A percentile compares a stretch with the other conserved stretches of the same genome.
Conservation (phyloP, 2,888 invertebrate genomes). For the Nezara viridula region DNA sequence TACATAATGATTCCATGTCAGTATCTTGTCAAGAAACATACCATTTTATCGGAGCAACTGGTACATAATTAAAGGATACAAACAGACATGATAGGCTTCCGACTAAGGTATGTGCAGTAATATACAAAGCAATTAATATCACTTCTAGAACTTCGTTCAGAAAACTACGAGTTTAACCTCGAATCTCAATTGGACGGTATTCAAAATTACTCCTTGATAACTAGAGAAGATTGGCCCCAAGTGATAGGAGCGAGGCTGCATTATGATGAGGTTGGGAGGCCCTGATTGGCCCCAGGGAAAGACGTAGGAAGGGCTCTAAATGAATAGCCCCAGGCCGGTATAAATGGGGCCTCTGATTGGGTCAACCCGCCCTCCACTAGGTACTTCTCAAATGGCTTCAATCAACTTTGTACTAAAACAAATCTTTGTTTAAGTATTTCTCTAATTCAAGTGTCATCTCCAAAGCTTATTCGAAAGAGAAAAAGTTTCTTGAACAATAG, state of each 20-base stretch:
- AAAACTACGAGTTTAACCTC: background rate
- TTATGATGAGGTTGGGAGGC: slow-evolving; percentile 26
- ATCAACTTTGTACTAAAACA: background rate
- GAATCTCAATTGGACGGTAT: background rate
- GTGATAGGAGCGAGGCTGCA: background rate
- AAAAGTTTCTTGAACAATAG: background rate
- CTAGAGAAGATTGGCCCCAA: background rate
- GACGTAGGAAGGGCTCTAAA: slow-evolving; percentile 33
- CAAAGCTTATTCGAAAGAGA: background rate
- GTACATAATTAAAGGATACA: background rate
- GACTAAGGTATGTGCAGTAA: background rate
- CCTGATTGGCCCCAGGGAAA: slow-evolving; percentile 23
- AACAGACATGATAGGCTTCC: background rate
- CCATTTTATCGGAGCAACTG: background rate
- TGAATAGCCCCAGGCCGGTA: slow-evolving; percentile 23
- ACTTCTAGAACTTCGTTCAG: background rate
- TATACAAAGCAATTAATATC: background rate
- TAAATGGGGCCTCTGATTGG: background rate
- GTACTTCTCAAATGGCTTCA: background rate
- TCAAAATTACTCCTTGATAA: slow-evolving; percentile 5
- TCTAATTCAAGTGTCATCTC: background rate
- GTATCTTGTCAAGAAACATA: background rate
- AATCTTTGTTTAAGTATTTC: background rate
- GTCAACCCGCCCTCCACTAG: background rate
- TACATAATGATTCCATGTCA: background rate